Conservation (phyloP, 2,888 invertebrate species). For the Hanleya hanleyi region DNA sequence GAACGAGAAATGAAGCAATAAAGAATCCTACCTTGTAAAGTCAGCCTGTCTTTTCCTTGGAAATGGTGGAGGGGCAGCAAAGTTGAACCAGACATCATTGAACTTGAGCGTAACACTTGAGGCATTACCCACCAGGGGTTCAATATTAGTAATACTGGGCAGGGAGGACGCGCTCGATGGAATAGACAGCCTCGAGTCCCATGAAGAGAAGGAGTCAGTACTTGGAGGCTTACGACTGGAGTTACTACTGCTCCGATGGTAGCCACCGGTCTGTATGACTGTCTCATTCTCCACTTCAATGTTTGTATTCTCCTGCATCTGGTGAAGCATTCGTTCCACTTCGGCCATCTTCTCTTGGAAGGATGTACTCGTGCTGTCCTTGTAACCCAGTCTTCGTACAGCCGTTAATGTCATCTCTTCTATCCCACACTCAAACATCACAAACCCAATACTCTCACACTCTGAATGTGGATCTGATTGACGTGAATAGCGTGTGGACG, state of each 20-base stretch:
- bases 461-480: neutral
- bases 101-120: slow-evolving; percentile 91
- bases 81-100: slow-evolving; percentile 96
- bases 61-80: slow-evolving; percentile 95
- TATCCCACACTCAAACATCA: slow-evolving; percentile 97
- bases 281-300: neutral
- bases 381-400: slow-evolving; percentile 75
- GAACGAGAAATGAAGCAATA: neutral
- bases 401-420: slow-evolving; percentile 90
- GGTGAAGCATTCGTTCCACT: slow-evolving; percentile 40
- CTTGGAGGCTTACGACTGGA: slow-evolving; percentile 17
- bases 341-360: slow-evolving; percentile 49
- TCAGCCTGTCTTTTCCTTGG: slow-evolving; percentile 96
- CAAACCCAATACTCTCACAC: slow-evolving; percentile 77
- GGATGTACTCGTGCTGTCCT: slow-evolving; percentile 48
- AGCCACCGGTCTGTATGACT: neutral
- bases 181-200: slow-evolving; percentile 55
- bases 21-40: slow-evolving; percentile 82
- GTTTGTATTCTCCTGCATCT: slow-evolving; percentile 45
- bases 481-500: slow-evolving; percentile 11
- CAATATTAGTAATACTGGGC: slow-evolving; percentile 16
- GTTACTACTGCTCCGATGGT: neutral
- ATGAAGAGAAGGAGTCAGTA: slow-evolving; percentile 42
- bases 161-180: slow-evolving; percentile 40
- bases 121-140: slow-evolving; percentile 70